phyloP scores from a whole-genome alignment of 2,797 vertebrate genomes.

The Phrynocephalus guinanensis region DNA sequence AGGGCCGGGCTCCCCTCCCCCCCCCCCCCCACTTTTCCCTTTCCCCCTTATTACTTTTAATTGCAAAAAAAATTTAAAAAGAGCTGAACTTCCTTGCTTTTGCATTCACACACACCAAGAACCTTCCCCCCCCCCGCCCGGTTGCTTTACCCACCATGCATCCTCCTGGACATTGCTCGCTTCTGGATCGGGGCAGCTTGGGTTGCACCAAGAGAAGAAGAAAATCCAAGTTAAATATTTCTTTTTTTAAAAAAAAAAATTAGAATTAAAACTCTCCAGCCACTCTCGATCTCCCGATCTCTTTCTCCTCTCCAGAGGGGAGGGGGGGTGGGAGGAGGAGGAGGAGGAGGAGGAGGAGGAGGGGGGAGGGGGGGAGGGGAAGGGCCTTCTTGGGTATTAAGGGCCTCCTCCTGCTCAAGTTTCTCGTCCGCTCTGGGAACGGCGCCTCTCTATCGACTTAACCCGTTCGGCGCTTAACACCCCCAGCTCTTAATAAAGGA shows the following conservation, averaged over 20 bases:
- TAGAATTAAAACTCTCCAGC: slow-evolving; percentile 11
- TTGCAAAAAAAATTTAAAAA: background rate
- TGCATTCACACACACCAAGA: background rate
- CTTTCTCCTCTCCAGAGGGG: slow-evolving; percentile 9
- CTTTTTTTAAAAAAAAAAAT: too few relatives aligned
- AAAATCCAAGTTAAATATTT: too few relatives aligned
- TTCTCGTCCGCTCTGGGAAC: slow-evolving; percentile 27
- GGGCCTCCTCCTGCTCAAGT: slow-evolving; percentile 33
- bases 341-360: background rate
- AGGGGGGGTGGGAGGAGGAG: background rate
- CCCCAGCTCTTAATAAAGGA: background rate
- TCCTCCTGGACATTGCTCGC: background rate
- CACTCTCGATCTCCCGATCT: background rate
- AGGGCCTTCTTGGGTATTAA: slow-evolving; percentile 9
- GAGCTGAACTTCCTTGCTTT: background rate
- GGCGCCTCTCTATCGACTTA: slow-evolving; percentile 27
- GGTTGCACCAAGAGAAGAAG: too few relatives aligned
- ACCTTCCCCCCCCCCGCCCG: too few relatives aligned
- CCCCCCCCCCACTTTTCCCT: background rate
- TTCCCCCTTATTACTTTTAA: background rate
- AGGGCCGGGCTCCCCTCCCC: background rate
- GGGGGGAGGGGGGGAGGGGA: background rate
- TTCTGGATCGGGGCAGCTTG: background rate
- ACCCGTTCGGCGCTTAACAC: background rate
- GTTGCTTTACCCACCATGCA: background rate